These are phyloP conservation scores for Tetheella fluctuosa DNA, from an alignment of 2,888 invertebrate species.

Conservation along the genomic window DNA sequence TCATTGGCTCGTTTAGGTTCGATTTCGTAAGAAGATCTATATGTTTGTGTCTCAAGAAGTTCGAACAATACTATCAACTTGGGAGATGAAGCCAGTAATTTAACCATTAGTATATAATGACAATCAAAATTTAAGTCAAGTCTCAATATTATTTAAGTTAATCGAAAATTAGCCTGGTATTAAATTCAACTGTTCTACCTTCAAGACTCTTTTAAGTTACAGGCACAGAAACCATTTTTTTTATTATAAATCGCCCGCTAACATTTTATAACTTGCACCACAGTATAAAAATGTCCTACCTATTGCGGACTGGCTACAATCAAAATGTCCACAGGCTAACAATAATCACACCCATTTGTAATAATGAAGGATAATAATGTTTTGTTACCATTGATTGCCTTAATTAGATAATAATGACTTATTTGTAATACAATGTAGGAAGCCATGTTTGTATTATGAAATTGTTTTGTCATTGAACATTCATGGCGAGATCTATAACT, in stretches of 20 bases:
- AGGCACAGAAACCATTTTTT: too few relatives aligned
- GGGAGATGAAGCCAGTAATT: too few relatives aligned
- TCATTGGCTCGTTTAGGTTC: too few relatives aligned
- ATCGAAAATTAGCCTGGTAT: too few relatives aligned
- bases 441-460: conserved; percentile 4
- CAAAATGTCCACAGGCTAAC: conserved; percentile 4
- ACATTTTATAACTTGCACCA: not conserved
- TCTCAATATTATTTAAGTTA: too few relatives aligned
- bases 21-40: too few relatives aligned
- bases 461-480: not conserved
- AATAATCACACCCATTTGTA: conserved; percentile 9
- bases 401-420: conserved; percentile 32
- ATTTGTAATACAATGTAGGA: conserved; percentile 32
- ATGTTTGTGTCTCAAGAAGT: too few relatives aligned
- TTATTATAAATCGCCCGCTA: not conserved
- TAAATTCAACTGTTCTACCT: too few relatives aligned
- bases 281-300: not conserved
- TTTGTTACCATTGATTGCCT: conserved; percentile 19
- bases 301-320: not conserved
- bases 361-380: conserved; percentile 24
- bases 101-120: too few relatives aligned
- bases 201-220: too few relatives aligned
- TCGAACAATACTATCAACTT: too few relatives aligned
- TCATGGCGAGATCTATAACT: not conserved
- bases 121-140: too few relatives aligned